Conservation (phyloP, 2,888 invertebrate genomes). For the Epinotia ramella region DNA sequence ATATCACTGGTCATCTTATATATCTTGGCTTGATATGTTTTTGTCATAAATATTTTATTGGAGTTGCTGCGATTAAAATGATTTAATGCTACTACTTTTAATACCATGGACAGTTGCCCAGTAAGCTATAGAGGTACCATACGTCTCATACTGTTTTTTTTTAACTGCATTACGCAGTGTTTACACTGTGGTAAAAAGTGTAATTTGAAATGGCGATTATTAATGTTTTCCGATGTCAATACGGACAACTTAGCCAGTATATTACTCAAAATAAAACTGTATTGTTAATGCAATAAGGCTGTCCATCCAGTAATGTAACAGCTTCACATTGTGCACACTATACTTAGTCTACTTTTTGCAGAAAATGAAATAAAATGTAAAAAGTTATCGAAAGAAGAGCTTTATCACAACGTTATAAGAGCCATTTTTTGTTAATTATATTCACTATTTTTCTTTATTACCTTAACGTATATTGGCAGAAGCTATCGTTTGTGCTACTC, state of each 20-base stretch:
- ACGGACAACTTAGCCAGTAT: not conserved
- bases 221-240: not conserved
- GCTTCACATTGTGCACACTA: not conserved
- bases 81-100: constrained; percentile 32
- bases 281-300: not conserved
- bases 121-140: not conserved
- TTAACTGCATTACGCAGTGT: not conserved
- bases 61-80: constrained; percentile 17
- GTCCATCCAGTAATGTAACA: not conserved
- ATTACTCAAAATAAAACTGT: not conserved
- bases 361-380: not conserved
- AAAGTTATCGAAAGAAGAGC: constrained; percentile 2
- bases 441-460: not conserved
- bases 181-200: not conserved
- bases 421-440: not conserved
- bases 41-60: constrained; percentile 29
- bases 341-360: not conserved
- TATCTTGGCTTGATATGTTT: constrained; percentile 29
- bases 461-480: not conserved
- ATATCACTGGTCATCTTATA: constrained; percentile 40
- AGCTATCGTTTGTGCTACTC: not conserved
- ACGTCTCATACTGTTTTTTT: not conserved
- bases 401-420: not conserved
- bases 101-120: constrained; percentile 1
- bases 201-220: not conserved